Percentiles rank a stretch among this genome's conserved stretches.
Evolutionary conservation across 2,888 invertebrate species (phyloP).

Genomic region (Agrochola litura): DNA sequence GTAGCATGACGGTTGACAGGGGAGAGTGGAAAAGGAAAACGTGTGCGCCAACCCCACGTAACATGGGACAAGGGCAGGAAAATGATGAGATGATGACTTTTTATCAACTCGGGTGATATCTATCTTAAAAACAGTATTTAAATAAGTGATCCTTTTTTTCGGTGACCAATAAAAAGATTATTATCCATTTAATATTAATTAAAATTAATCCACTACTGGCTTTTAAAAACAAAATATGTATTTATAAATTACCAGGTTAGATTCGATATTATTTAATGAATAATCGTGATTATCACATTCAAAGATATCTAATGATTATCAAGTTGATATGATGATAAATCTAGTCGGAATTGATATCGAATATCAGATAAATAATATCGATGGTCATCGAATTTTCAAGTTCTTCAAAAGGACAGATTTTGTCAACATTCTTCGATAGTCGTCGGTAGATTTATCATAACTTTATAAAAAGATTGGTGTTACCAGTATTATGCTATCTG

Average conservation of each 20-base stretch:
- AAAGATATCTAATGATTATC: slow-evolving; percentile 6
- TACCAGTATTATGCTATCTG: neutral
- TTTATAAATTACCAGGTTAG: slow-evolving; percentile 5
- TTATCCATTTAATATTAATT: neutral
- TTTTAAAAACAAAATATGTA: neutral
- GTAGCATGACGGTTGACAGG: too few species aligned
- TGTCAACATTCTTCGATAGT: neutral
- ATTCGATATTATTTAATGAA: slow-evolving; percentile 8
- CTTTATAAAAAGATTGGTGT: neutral
- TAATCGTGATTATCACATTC: slow-evolving; percentile 15
- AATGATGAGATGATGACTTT: neutral
- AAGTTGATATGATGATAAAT: neutral
- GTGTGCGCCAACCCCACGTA: too few species aligned
- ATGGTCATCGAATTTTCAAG: neutral
- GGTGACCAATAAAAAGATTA: neutral
- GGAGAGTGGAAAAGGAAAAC: too few species aligned
- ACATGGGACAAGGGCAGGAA: too few species aligned
- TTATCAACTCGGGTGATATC: neutral
- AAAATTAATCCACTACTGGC: slow-evolving; percentile 17
- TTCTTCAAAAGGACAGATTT: neutral
- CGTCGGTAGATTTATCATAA: neutral
- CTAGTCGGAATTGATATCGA: slow-evolving; percentile 5
- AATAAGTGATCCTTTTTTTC: neutral
- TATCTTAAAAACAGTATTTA: neutral
- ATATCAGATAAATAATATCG: neutral